Evolutionary conservation across 2,797 vertebrate species (phyloP), one percentile per base, ranked within the genome.

Genomic region (Spizella passerina): DNA sequence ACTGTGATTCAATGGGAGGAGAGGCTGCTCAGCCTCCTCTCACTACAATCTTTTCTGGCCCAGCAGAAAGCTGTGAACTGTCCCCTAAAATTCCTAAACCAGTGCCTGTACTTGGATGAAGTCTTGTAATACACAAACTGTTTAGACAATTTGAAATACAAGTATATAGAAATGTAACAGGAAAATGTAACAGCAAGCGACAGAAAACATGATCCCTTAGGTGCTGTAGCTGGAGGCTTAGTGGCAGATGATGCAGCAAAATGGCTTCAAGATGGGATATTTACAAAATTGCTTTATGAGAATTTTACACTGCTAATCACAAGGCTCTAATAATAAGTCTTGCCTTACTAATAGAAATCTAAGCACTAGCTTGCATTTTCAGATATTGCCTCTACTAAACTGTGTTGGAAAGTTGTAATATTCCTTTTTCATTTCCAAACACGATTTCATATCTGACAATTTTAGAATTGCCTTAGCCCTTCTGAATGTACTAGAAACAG

Each of bases 261-360:
- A 77, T 76, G 88, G 95, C 90, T 95, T 87, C 61, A 30, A 93
- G 93, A 95, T 61, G 49, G 72, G 88, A 91, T 92, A 92, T 96
- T 97, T 96, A 95, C 90, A 94, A 96, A 98, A 96, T 82, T 87
- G 77, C 90, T 97, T 95, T 85, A 90, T 94, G 92, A 96, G 92
- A 92, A 94, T 94, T 84, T 93, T 90, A 49, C 52, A 69, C 73
- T 75, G 92, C 94, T 97, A 96, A 97, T 98, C 97, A 96, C 69
- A 77, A 78, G 80, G 86, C 88, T 97, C 91, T 97, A 96, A 97
- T 96, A 97, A 82, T 82, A 95, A 83, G 82, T 96, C 94, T 96
- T 95, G 82, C 79, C 94, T 95, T 90, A 96, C 96, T 97, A 97
- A 94, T 90, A 95, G 94, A 94, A 94, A 96, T 96, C 89, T 93